These are phyloP conservation scores for Rhagonycha lutea DNA, from an alignment of 2,888 invertebrate genomes.

Conservation along the genomic window DNA sequence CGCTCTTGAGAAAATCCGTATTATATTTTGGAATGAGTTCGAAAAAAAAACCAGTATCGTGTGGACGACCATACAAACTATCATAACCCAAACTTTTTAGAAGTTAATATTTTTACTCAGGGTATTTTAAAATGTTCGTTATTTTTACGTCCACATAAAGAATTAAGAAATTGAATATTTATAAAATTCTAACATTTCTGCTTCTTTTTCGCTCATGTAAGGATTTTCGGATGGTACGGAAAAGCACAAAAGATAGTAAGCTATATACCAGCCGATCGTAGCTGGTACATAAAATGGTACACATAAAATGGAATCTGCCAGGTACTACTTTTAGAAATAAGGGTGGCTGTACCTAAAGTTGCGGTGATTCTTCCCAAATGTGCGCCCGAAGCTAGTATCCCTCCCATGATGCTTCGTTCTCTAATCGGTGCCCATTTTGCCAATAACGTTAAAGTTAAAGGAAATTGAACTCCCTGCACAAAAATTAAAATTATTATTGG, in stretches of 20 bases:
- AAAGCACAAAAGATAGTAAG: conserved; percentile 55
- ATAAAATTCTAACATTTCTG: conserved; percentile 51
- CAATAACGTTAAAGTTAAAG: conserved; percentile 61
- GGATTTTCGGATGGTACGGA: conserved; percentile 59
- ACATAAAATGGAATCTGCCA: too few species aligned
- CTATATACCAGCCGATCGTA: conserved; percentile 60
- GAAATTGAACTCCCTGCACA: conserved; percentile 61
- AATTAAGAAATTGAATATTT: conserved; percentile 41
- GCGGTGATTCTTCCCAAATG: conserved; percentile 54
- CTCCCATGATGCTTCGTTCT: conserved; percentile 61
- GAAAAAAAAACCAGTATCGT: conserved; percentile 73
- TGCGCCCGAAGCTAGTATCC: conserved; percentile 64
- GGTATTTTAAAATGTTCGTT: background rate
- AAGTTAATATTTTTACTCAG: conserved; percentile 71
- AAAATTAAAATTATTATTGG: too few species aligned
- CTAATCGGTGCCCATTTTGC: conserved; percentile 63
- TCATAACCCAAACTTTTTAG: conserved; percentile 71
- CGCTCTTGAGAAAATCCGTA: conserved; percentile 60
- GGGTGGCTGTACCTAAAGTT: conserved; percentile 6
- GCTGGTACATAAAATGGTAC: conserved; percentile 61
- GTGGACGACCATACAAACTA: conserved; percentile 73
- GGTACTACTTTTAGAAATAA: conserved; percentile 54
- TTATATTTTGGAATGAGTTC: conserved; percentile 73
- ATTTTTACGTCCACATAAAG: background rate
- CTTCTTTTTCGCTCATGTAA: conserved; percentile 60